Conservation (phyloP, 2,113 vertebrate species). For the Benitochromis conjunctus region DNA sequence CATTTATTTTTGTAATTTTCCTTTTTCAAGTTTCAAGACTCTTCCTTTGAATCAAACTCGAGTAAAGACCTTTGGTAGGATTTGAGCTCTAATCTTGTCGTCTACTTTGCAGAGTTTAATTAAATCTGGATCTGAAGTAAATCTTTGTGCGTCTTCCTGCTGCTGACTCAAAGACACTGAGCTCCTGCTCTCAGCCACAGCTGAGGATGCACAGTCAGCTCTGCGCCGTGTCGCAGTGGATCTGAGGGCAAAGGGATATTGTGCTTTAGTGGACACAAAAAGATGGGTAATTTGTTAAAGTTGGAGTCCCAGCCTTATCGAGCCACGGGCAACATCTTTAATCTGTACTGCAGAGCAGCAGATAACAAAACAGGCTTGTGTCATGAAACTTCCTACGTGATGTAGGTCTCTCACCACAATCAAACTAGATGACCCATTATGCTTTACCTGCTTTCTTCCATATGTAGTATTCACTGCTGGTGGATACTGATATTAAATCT, state of each 20-base stretch:
- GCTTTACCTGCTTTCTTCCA: neutral
- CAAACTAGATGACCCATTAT: neutral
- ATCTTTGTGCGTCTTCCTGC: neutral
- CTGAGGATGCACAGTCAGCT: constrained; percentile 10
- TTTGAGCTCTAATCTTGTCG: neutral
- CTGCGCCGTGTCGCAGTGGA: neutral
- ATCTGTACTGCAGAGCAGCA: neutral
- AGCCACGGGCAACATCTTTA: neutral
- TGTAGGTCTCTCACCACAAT: neutral
- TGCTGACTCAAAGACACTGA: neutral
- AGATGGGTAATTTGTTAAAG: neutral
- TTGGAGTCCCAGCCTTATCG: neutral
- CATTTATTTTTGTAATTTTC: neutral
- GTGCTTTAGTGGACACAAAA: constrained; percentile 1
- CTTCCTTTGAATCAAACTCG: neutral
- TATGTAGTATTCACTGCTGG: neutral
- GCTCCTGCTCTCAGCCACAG: neutral
- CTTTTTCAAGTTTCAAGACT: neutral
- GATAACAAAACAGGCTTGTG: neutral
- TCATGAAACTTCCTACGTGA: neutral
- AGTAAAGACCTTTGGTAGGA: neutral
- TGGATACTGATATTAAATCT: neutral
- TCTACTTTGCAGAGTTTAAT: neutral
- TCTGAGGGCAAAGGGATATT: neutral
- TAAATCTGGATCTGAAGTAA: neutral